Conservation (phyloP, 2,888 invertebrate genomes). For the Neria commutata region DNA sequence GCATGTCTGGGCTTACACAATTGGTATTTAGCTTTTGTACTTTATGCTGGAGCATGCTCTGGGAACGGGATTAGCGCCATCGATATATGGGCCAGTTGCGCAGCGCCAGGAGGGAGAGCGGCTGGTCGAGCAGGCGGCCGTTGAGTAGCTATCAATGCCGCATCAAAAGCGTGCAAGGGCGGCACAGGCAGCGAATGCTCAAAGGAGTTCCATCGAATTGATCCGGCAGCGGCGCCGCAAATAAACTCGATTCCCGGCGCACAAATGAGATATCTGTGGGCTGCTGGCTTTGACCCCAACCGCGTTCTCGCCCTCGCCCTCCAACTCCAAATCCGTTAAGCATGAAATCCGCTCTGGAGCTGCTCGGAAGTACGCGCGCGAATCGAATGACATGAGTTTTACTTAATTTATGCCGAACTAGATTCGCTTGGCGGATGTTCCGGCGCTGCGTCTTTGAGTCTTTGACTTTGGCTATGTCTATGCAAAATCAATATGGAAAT, state of each 20-base stretch:
- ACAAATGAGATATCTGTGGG: too few species aligned
- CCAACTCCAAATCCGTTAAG: too few species aligned
- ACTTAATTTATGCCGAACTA: not conserved
- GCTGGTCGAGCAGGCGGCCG: not conserved
- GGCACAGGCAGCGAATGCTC: not conserved
- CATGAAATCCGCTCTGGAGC: too few species aligned
- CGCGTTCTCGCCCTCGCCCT: too few species aligned
- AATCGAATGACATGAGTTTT: too few species aligned
- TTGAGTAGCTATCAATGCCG: slow-evolving; percentile 14
- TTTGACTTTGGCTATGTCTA: not conserved
- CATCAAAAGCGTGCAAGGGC: slow-evolving; percentile 5
- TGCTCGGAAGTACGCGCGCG: too few species aligned
- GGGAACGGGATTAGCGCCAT: slow-evolving; percentile 10
- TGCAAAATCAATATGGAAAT: slow-evolving; percentile 19
- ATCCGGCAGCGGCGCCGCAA: too few species aligned
- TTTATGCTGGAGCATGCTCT: slow-evolving; percentile 1
- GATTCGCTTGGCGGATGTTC: not conserved
- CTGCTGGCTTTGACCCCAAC: too few species aligned
- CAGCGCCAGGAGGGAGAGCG: not conserved
- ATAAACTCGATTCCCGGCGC: too few species aligned
- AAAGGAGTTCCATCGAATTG: too few species aligned
- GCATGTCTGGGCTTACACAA: slow-evolving; percentile 21
- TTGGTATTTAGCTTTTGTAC: slow-evolving; percentile 12
- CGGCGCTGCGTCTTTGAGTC: not conserved
- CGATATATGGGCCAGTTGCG: not conserved